Evolutionary conservation across 1,140 invertebrate genomes (phyloP).

Genomic region (Pinna nobilis): DNA sequence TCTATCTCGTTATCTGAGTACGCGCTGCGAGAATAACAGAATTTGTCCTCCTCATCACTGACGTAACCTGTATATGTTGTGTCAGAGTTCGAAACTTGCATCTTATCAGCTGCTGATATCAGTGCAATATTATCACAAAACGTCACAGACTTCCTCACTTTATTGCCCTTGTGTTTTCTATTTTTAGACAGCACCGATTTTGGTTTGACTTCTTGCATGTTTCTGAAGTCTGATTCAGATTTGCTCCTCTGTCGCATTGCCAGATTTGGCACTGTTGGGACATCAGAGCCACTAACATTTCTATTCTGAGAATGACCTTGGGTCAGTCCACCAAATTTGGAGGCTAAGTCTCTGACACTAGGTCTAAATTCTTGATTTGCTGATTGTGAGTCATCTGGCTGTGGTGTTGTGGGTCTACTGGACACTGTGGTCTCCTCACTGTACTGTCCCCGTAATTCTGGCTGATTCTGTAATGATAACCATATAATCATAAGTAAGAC

Average conservation of each 20-base stretch:
- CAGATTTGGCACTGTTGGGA: background rate
- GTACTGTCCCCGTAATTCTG: slow-evolving; percentile 18
- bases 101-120: slow-evolving; percentile 33
- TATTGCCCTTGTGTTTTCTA: slow-evolving; percentile 49
- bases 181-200: slow-evolving; percentile 58
- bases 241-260: slow-evolving; percentile 53
- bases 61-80: slow-evolving; percentile 51
- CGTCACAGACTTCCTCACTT: slow-evolving; percentile 59
- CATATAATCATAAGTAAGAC: slow-evolving; percentile 7
- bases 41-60: slow-evolving; percentile 59
- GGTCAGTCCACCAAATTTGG: slow-evolving; percentile 48
- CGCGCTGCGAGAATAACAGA: slow-evolving; percentile 2
- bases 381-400: background rate
- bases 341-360: slow-evolving; percentile 57
- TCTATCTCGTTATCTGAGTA: slow-evolving; percentile 53
- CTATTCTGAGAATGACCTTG: background rate
- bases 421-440: slow-evolving; percentile 15
- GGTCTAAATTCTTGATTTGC: slow-evolving; percentile 26
- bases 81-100: slow-evolving; percentile 34
- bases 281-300: slow-evolving; percentile 15
- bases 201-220: slow-evolving; percentile 47
- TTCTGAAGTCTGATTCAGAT: slow-evolving; percentile 57
- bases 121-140: slow-evolving; percentile 58
- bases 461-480: slow-evolving; percentile 26
- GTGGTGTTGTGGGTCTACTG: background rate